Evolutionary conservation across 2,113 vertebrate genomes (phyloP), one percentile per base, ranked within the genome.

Genomic region (Lasiurus borealis): DNA sequence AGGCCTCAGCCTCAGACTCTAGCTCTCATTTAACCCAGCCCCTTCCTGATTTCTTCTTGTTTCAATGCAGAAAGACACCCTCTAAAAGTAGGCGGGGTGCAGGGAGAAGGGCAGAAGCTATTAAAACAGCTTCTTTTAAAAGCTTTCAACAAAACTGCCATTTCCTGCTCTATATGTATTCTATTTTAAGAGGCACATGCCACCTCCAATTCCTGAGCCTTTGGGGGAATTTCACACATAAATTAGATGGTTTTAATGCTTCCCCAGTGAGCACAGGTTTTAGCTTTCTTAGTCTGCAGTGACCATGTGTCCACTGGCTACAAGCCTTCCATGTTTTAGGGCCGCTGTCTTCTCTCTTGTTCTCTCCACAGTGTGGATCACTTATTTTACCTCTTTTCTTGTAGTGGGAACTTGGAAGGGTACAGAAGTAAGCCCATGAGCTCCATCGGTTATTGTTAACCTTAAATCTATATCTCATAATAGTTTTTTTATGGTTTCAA

Each of bases 31-130:
- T 77, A 54, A 71, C 29, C 52, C 27, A 57, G 54, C n/a, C 19
- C 34, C 19, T 54, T 46, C 73, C 66, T 83, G 15, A 6, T 77
- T 95, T 94, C 46, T 34, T 89, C 59, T 68, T 81, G 59, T 76
- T 59, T 71, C 46, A 40, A 14, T 2, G 66, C 54, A 46, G n/a
- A 80, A 85, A 85, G 87, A 78, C 11, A 59, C 34, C 13, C 2
- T 71, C 13, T 66, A 34, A 31, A 19, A 27, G 27, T 73, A 29
- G 44, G 31, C 15, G 10, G 59, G 59, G 59, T 62, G 25, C 16
- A 46, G 25, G 50, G 25, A 9, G 6, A 54, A 23, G 50, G 50
- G 9, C 29, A 23, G 15, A 62, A n/a, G 36, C 76, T 78, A 8
- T 64, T 31, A 13, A 36, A 31, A 27, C 23, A 6, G 8, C 15